Evolutionary conservation across 2,113 vertebrate species (phyloP), one percentile per base, ranked within the genome.

Genomic region (Verasper variegatus): DNA sequence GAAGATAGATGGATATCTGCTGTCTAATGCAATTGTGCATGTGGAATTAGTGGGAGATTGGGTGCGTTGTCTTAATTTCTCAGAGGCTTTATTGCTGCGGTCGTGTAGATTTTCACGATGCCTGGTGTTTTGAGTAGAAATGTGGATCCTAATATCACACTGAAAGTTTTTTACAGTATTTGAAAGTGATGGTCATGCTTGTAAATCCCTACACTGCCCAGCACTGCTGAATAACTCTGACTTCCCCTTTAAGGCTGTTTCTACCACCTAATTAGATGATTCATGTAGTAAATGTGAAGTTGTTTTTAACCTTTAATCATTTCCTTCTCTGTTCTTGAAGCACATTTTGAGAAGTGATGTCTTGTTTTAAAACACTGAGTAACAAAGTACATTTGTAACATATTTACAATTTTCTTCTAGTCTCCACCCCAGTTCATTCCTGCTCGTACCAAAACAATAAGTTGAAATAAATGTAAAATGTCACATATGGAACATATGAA

Each of bases 1-100:
- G 86, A 62, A 88, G 85, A 91, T 82, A 83, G 85, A 91, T 90
- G 69, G 61, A 60, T 78, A 82, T 82, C 78, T 69, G 78, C 64
- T 42, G 64, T 63, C 74, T 86, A 88, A 84, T 86, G 80, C 80
- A 67, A 76, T 79, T 83, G 81, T 73, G 76, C 65, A 59, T 61
- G 69, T 63, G 49, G 47, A 85, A 79, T 78, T 64, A 86, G 80
- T 5, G 17, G n/a, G 73, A 82, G 73, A 82, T 21, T 15, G 68
- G 58, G 76, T 71, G 74, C 51, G 74, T 67, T 88, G 81, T 76
- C 75, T 87, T 61, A 31, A 31, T 1, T 7, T 31, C 31, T 31
- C 31, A 76, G 65, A 83, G 18, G 83, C 77, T 52, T 73, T 84
- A 71, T 75, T 72, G 70, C 70, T 88, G 76, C 64, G 73, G 82